Base-by-base conservation (phyloP, 2,113 vertebrate genomes). In the Ailurus styani region DNA sequence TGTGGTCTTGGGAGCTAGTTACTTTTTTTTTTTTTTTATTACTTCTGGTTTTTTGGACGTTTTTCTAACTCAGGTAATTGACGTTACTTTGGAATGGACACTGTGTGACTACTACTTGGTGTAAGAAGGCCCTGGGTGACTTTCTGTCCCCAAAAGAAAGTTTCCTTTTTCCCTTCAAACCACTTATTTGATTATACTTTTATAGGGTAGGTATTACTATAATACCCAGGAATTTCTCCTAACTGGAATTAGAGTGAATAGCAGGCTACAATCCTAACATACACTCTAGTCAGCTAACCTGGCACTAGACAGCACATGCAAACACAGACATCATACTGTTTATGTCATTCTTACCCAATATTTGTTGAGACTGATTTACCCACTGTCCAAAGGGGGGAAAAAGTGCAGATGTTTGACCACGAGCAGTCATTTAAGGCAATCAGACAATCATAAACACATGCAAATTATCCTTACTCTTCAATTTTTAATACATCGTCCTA, bases 21-120 rank as follows among this genome's bases (percentile, higher is more conserved):
- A 27, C 25, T 20, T 95, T 89, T 45, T 73, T 96, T 90, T 87
- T 87, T 75, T 91, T 64, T 55, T 42, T 75, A 47, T 92, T 75
- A 96, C 68, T 23, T 75, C 54, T 94, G 47, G 31, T 13, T 94
- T 96, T 93, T 52, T 81, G 83, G 84, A 97, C 8, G 2, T 84
- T 95, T 91, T 95, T 75, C 87, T 87, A 79, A 50, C 34, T 66
- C 55, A 95, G 95, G 90, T 97, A 96, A 94, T 10, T 96, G 55
- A 95, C 82, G 72, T 92, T 87, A 89, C 29, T 68, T 95, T 90
- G 55, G 95, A 96, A 87, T 89, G 64, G 73, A 94, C 55, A 81
- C 60, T 55, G 54, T 50, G 47, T 78, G 83, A 91, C 87, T 79
- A 93, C 27, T 62, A 40, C 82, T 88, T 93, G 57, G 47, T 75